A percentile compares a stretch with the other conserved stretches of the same genome.
These are phyloP conservation scores for Drosophila miranda DNA, from an alignment of 1,140 invertebrate genomes.

Conservation along the genomic window DNA sequence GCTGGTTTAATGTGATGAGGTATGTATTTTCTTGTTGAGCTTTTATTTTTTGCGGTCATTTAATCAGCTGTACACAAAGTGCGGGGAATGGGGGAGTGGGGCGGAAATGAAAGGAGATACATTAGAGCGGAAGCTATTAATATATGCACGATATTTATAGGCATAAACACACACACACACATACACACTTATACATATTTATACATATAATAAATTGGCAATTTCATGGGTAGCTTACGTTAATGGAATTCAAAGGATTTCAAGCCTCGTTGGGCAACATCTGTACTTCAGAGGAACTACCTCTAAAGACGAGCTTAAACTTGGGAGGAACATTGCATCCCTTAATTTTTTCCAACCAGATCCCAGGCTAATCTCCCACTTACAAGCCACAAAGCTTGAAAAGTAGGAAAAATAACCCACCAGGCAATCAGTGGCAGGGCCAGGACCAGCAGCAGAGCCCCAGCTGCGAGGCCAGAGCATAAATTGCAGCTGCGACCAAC, in stretches of 20 bases:
- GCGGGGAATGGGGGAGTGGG: no score
- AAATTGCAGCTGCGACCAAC: conserved; percentile 48
- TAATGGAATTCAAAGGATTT: no score
- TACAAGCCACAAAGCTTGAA: conserved; percentile 31
- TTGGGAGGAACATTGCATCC: neutral
- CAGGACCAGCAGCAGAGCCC: neutral
- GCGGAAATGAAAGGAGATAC: neutral
- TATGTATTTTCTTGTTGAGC: conserved; percentile 33
- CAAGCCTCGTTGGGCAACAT: no score
- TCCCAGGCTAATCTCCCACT: conserved; percentile 34
- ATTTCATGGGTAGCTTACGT: no score
- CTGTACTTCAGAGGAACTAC: no score
- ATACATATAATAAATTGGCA: no score
- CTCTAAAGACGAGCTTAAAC: no score
- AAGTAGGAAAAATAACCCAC: conserved; percentile 25
- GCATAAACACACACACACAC: no score
- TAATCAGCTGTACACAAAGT: conserved; percentile 20
- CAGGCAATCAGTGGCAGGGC: conserved; percentile 8
- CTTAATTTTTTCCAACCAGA: conserved; percentile 7
- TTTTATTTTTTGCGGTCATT: conserved; percentile 48
- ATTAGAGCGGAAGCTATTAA: neutral
- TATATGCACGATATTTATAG: no score
- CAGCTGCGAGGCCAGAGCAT: conserved; percentile 4
- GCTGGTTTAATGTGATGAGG: conserved; percentile 12
- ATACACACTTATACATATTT: no score